These are phyloP conservation scores for Danio jaintianensis DNA, from an alignment of 2,797 vertebrate species.

Conservation along the genomic window DNA sequence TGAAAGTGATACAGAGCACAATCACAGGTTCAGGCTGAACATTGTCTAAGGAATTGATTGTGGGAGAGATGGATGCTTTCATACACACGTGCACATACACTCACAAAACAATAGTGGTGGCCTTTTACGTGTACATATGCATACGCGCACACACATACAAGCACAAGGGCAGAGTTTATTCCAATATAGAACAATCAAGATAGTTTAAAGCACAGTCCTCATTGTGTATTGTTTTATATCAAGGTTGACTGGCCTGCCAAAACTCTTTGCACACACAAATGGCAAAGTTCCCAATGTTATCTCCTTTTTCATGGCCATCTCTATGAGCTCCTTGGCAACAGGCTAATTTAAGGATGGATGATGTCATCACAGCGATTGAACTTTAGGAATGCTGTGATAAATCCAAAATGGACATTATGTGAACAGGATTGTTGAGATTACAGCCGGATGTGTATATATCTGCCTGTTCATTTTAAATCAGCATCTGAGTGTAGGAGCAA, in stretches of 20 bases:
- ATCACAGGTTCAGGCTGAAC: slow-evolving; percentile 4
- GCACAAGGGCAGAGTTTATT: slow-evolving; percentile 13
- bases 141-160: slow-evolving; percentile 10
- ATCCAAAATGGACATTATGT: not conserved
- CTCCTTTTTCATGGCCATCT: slow-evolving; percentile 39
- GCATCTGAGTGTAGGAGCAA: slow-evolving; percentile 4
- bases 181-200: slow-evolving; percentile 38
- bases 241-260: slow-evolving; percentile 50
- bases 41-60: slow-evolving; percentile 24
- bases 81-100: slow-evolving; percentile 12
- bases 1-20: not conserved
- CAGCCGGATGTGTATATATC: not conserved
- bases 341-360: slow-evolving; percentile 40
- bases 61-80: slow-evolving; percentile 3
- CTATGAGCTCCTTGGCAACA: slow-evolving; percentile 37
- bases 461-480: slow-evolving; percentile 25
- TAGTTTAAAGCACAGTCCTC: slow-evolving; percentile 26
- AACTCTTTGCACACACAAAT: slow-evolving; percentile 6
- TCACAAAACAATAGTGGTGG: slow-evolving; percentile 4
- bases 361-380: slow-evolving; percentile 37
- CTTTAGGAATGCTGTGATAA: slow-evolving; percentile 3
- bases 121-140: not conserved
- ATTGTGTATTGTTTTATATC: slow-evolving; percentile 58
- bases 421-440: not conserved
- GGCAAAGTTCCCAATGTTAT: slow-evolving; percentile 35